phyloP scores from a whole-genome alignment of 2,113 vertebrate species.

The Maccullochella peelii region DNA sequence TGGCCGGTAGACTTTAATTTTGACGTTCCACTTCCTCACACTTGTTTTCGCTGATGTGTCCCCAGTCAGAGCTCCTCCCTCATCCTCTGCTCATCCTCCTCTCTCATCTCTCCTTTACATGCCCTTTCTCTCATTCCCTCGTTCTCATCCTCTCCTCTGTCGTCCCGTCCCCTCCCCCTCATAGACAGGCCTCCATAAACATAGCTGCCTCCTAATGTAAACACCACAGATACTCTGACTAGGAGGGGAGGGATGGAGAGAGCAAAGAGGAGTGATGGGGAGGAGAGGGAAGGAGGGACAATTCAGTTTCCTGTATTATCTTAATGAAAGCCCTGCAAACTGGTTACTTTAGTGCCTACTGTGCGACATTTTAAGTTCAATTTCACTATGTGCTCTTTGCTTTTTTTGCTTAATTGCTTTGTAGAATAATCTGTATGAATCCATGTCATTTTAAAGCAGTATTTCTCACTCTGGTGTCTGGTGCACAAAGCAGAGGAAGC shows the following conservation, averaged over 20 bases:
- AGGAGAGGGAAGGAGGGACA: conserved; percentile 32
- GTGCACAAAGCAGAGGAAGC: conserved; percentile 21
- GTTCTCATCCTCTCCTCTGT: conserved; percentile 42
- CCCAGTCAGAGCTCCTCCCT: conserved; percentile 18
- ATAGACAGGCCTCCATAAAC: conserved; percentile 64
- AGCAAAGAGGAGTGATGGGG: conserved; percentile 17
- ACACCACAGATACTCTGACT: conserved; percentile 48
- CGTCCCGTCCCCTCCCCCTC: conserved; percentile 57
- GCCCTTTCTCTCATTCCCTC: conserved; percentile 41
- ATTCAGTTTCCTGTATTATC: conserved; percentile 20
- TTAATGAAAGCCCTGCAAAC: conserved; percentile 17
- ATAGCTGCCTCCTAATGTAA: conserved; percentile 68
- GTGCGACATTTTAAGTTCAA: background rate
- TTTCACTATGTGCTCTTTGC: background rate
- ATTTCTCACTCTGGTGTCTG: conserved; percentile 9
- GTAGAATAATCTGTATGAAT: background rate
- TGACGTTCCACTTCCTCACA: background rate
- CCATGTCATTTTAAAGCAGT: background rate
- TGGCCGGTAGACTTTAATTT: background rate
- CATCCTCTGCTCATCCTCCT: conserved; percentile 47
- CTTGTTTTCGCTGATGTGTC: background rate
- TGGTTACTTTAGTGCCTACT: background rate
- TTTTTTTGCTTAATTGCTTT: background rate
- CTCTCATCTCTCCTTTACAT: conserved; percentile 40
- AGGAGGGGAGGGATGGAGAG: conserved; percentile 28